Conservation (phyloP, 2,888 invertebrate species). For the Polymixis flavicincta region DNA sequence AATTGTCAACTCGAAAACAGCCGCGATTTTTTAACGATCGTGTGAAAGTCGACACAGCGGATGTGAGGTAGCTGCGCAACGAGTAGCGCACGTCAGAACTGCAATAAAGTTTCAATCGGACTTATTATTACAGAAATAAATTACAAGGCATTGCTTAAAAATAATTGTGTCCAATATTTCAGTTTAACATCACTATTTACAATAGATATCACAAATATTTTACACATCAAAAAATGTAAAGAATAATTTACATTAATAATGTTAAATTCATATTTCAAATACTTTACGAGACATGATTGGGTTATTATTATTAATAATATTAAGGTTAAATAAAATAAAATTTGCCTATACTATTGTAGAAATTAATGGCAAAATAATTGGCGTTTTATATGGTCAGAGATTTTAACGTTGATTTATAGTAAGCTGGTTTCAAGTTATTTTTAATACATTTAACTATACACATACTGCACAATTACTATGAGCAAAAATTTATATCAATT, state of each 20-base stretch:
- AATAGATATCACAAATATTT: conserved; percentile 74
- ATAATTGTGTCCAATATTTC: conserved; percentile 68
- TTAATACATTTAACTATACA: conserved; percentile 47
- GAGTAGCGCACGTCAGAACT: too few species aligned
- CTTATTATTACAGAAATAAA: conserved; percentile 27
- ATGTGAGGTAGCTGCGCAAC: too few species aligned
- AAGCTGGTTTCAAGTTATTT: conserved; percentile 32
- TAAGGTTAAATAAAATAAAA: conserved; percentile 13
- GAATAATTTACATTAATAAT: conserved; percentile 29
- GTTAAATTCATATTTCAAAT: conserved; percentile 42
- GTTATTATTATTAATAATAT: conserved; percentile 16
- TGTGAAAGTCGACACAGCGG: too few species aligned
- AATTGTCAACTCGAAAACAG: too few species aligned
- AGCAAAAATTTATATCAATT: conserved; percentile 53
- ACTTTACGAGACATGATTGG: conserved; percentile 38
- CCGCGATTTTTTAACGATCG: too few species aligned
- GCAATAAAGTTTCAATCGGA: too few species aligned
- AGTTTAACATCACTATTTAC: conserved; percentile 69
- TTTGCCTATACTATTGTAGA: background rate
- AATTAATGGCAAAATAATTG: conserved; percentile 23
- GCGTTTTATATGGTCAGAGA: conserved; percentile 9
- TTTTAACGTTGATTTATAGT: conserved; percentile 19
- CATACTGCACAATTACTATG: conserved; percentile 48
- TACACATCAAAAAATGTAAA: conserved; percentile 62
- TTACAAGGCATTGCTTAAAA: conserved; percentile 55